phyloP scores from a whole-genome alignment of 2,888 invertebrate genomes.

The Vesta saturnalis region DNA sequence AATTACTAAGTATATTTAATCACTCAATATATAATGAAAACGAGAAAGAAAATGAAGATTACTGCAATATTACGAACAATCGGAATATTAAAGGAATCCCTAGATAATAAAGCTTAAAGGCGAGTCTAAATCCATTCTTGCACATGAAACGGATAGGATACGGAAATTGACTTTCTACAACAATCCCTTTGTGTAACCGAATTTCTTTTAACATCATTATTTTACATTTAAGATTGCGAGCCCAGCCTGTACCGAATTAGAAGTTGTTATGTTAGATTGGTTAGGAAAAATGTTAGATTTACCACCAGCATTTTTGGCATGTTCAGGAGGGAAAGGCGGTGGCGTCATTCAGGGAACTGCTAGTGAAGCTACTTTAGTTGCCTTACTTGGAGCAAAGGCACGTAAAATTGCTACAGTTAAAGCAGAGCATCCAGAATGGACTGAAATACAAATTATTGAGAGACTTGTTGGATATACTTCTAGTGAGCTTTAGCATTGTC shows the following conservation, averaged over 20 bases:
- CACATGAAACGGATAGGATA: background rate
- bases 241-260: conserved; percentile 95
- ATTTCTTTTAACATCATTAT: background rate
- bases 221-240: conserved; percentile 78
- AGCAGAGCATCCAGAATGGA: conserved; percentile 78
- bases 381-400: conserved; percentile 89
- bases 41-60: too few relatives aligned
- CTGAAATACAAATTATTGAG: conserved; percentile 75
- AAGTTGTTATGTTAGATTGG: conserved; percentile 97
- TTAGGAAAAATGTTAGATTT: conserved; percentile 91
- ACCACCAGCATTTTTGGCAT: conserved; percentile 85
- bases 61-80: too few relatives aligned
- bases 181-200: conserved; percentile 11
- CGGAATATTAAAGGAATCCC: background rate
- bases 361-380: conserved; percentile 93
- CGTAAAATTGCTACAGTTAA: conserved; percentile 74
- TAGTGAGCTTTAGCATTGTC: conserved; percentile 56
- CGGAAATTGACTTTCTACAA: conserved; percentile 7
- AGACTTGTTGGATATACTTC: conserved; percentile 90
- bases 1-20: too few relatives aligned
- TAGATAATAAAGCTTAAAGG: conserved; percentile 1
- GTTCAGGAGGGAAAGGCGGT: conserved; percentile 76
- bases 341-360: conserved; percentile 95
- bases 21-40: too few relatives aligned
- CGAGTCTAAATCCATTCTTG: background rate